Evolutionary conservation across 2,113 vertebrate species (phyloP).

Genomic region (Pituophis catenifer): DNA sequence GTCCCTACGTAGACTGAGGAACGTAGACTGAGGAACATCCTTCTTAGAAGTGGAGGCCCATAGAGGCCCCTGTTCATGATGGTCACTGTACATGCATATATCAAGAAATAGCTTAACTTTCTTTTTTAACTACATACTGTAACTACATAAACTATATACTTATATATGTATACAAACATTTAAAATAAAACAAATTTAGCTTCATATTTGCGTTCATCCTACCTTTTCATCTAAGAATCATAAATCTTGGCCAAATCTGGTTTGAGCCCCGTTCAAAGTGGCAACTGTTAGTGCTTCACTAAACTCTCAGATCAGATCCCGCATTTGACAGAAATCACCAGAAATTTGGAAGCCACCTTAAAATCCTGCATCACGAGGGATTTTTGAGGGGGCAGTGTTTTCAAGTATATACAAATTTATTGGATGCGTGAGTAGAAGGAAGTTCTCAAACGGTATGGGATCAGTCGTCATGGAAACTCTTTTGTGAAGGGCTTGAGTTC

Average conservation of each 20-base stretch:
- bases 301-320: not conserved
- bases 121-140: not conserved
- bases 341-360: not conserved
- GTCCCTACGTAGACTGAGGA: not conserved
- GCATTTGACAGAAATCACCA: not conserved
- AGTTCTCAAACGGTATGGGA: not conserved
- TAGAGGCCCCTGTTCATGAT: not conserved
- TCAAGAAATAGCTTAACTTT: not conserved
- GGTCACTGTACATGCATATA: not conserved
- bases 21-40: not conserved
- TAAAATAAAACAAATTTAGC: not conserved
- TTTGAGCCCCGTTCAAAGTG: not conserved
- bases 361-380: not conserved
- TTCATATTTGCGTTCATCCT: not conserved
- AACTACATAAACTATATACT: not conserved
- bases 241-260: not conserved
- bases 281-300: not conserved
- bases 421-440: not conserved
- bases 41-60: not conserved
- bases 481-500: not conserved
- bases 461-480: not conserved
- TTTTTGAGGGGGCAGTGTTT: not conserved
- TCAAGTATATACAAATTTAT: not conserved
- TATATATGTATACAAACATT: not conserved
- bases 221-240: not conserved